A percentile compares a stretch with the other conserved stretches of the same genome.
Conservation (phyloP, 2,888 invertebrate species). For the Lissocephala sabroskyi region DNA sequence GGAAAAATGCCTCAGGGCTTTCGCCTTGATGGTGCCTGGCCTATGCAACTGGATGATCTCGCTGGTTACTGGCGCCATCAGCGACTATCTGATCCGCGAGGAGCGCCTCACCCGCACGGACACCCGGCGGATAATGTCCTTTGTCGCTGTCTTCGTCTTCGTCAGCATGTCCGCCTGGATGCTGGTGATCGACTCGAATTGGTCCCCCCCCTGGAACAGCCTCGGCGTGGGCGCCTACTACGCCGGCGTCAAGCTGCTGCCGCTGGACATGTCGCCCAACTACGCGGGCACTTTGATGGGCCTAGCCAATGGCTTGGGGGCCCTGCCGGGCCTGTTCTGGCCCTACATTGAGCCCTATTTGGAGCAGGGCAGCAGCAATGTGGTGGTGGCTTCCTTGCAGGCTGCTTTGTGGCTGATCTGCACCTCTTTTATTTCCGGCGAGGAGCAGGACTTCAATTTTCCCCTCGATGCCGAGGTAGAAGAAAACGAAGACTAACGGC, state of each 20-base stretch:
- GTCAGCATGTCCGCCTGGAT: constrained; percentile 73
- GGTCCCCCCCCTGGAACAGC: constrained; percentile 22
- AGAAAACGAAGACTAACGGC: no score
- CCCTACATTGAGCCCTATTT: neutral
- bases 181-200: constrained; percentile 1
- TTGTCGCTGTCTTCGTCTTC: constrained; percentile 73
- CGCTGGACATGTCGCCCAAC: constrained; percentile 12
- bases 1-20: constrained; percentile 70
- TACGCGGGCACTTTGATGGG: constrained; percentile 10
- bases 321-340: constrained; percentile 2
- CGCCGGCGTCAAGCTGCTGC: constrained; percentile 7
- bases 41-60: constrained; percentile 76
- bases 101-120: constrained; percentile 62
- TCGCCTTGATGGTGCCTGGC: constrained; percentile 75
- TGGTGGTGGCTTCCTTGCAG: neutral
- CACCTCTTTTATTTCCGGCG: neutral
- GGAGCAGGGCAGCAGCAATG: neutral
- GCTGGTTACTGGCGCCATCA: constrained; percentile 76
- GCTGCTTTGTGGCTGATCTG: neutral
- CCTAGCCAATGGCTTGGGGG: constrained; percentile 11
- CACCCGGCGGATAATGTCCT: constrained; percentile 73
- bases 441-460: constrained; percentile 5
- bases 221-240: constrained; percentile 68
- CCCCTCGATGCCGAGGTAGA: no score
- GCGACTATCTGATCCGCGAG: constrained; percentile 76